These are phyloP conservation scores for Gymnosoma rotundatum DNA, from an alignment of 2,888 invertebrate species.

Conservation along the genomic window DNA sequence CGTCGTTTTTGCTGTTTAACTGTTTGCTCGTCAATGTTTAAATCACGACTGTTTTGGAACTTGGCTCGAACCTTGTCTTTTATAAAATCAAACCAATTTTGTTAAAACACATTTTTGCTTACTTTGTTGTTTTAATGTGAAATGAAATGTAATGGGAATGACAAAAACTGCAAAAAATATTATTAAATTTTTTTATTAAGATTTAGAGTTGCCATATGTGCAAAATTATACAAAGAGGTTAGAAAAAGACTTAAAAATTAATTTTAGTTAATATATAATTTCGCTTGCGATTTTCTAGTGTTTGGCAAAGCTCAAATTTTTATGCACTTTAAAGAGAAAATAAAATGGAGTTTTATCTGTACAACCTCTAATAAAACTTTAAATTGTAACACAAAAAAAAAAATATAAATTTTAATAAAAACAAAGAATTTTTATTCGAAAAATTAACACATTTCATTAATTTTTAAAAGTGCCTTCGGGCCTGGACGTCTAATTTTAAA, in stretches of 20 bases:
- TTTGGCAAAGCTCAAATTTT: no score
- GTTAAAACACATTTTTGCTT: constrained; percentile 47
- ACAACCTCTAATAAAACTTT: no score
- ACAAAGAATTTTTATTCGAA: no score
- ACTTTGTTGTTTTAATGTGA: constrained; percentile 30
- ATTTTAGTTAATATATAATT: not conserved
- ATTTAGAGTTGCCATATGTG: constrained; percentile 35
- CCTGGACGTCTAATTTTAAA: no score
- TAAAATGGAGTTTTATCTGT: no score
- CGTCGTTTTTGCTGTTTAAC: constrained; percentile 36
- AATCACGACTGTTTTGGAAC: constrained; percentile 77
- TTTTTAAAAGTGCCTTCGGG: no score
- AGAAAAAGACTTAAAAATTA: not conserved
- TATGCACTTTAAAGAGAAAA: no score
- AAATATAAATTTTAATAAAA: no score
- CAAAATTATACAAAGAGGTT: not conserved
- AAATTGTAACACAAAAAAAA: no score
- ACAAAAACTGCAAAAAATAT: constrained; percentile 22
- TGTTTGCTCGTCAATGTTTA: constrained; percentile 74
- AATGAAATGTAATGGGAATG: constrained; percentile 8
- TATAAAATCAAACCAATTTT: constrained; percentile 75
- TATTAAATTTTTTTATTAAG: constrained; percentile 19
- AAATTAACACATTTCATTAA: no score
- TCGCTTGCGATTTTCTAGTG: no score
- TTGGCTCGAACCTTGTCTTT: constrained; percentile 77